These are phyloP conservation scores for Scyliorhinus canicula DNA, from an alignment of 2,797 vertebrate species.

Conservation along the genomic window DNA sequence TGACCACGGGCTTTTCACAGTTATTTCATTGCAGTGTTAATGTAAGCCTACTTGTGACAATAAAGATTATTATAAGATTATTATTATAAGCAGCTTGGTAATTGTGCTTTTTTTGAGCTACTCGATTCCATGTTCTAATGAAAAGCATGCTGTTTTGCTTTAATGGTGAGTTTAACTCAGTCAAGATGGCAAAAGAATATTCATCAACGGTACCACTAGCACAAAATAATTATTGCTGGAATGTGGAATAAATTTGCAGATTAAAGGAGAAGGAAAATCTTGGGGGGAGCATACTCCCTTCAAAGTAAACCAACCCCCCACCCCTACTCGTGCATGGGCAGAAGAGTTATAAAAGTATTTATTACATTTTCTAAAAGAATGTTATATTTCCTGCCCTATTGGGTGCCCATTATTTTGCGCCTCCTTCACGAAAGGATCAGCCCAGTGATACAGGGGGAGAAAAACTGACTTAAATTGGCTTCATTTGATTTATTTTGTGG, in stretches of 20 bases:
- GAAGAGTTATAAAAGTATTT: background rate
- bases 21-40: too few relatives aligned
- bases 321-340: background rate
- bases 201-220: background rate
- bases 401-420: background rate
- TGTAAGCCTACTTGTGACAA: too few relatives aligned
- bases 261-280: background rate
- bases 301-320: too few relatives aligned
- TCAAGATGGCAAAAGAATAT: constrained; percentile 16
- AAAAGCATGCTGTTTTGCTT: background rate
- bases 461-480: too few relatives aligned
- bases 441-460: background rate
- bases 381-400: background rate
- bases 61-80: too few relatives aligned
- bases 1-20: too few relatives aligned
- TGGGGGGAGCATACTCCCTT: background rate
- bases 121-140: background rate
- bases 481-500: background rate
- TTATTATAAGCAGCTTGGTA: background rate
- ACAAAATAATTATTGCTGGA: background rate
- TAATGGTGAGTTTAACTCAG: background rate
- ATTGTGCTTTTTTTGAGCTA: background rate
- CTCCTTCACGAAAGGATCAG: background rate
- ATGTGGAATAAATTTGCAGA: constrained; percentile 3
- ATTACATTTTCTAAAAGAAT: background rate